A percentile compares a stretch with the other conserved stretches of the same genome.
These are phyloP conservation scores for Orius laevigatus DNA, from an alignment of 1,140 invertebrate species.

Conservation along the genomic window DNA sequence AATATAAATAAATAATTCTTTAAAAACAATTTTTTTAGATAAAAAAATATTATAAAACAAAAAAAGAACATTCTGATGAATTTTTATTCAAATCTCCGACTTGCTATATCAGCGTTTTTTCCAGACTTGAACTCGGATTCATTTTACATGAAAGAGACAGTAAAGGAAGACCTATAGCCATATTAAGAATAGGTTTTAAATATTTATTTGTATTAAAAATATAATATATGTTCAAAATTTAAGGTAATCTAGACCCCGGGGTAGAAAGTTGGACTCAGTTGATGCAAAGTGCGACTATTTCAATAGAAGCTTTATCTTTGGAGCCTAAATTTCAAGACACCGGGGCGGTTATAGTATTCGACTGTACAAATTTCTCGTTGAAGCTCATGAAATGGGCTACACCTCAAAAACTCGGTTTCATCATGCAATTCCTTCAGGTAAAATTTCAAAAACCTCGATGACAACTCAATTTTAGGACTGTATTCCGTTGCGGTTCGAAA, in stretches of 20 bases:
- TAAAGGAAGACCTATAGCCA: too few species aligned
- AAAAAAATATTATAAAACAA: too few species aligned
- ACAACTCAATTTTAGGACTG: conserved; percentile 17
- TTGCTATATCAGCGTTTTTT: too few species aligned
- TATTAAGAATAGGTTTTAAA: too few species aligned
- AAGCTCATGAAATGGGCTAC: conserved; percentile 21
- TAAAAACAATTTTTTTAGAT: too few species aligned
- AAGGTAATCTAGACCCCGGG: conserved; percentile 18
- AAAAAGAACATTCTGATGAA: too few species aligned
- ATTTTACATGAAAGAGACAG: too few species aligned
- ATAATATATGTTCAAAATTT: too few species aligned
- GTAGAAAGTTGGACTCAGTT: conserved; percentile 15
- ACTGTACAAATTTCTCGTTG: conserved; percentile 17
- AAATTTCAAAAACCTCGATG: background rate
- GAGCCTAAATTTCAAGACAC: conserved; percentile 18
- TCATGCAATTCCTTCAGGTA: conserved; percentile 18
- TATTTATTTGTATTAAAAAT: too few species aligned
- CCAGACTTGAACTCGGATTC: too few species aligned
- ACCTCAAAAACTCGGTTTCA: conserved; percentile 16
- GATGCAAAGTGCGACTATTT: conserved; percentile 10
- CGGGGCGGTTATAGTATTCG: conserved; percentile 15
- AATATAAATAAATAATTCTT: too few species aligned
- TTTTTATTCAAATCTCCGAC: too few species aligned
- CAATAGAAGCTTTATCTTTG: conserved; percentile 17
- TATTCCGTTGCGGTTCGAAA: conserved; percentile 18